Evolutionary conservation across 2,113 vertebrate species (phyloP).

Genomic region (Prolemur simus): DNA sequence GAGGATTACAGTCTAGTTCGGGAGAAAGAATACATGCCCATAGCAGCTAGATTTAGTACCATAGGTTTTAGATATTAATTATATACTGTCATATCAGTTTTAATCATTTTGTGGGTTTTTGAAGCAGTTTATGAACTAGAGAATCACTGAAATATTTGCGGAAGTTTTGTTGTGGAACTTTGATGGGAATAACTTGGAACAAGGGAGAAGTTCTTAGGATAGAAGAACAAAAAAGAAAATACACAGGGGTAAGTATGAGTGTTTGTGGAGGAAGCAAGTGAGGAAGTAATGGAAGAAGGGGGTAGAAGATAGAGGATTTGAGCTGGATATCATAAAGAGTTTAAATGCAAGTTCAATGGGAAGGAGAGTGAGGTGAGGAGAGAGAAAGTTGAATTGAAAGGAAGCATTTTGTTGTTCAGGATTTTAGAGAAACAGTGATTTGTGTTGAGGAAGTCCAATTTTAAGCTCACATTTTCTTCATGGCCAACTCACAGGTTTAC

Average conservation of each 20-base stretch:
- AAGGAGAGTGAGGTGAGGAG: not conserved
- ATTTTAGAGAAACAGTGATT: not conserved
- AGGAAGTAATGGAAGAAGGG: not conserved
- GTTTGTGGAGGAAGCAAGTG: not conserved
- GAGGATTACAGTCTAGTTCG: not conserved
- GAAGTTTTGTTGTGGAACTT: not conserved
- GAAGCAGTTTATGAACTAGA: not conserved
- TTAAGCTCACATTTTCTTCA: not conserved
- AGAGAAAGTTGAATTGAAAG: not conserved
- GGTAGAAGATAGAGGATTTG: not conserved
- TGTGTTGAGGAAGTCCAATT: not conserved
- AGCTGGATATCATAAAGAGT: not conserved
- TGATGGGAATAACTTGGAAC: not conserved
- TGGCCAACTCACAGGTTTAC: not conserved
- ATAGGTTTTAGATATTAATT: not conserved
- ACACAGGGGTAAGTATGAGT: not conserved
- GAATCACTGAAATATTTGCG: not conserved
- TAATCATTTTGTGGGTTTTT: conserved; percentile 28
- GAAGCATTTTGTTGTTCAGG: not conserved
- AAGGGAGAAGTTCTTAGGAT: not conserved
- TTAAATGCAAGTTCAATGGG: not conserved
- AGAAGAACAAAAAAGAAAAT: not conserved
- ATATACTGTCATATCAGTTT: not conserved
- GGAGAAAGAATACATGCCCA: not conserved
- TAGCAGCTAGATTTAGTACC: conserved; percentile 35